phyloP scores from a whole-genome alignment of 2,113 vertebrate genomes.

The Salvelinus sp. region DNA sequence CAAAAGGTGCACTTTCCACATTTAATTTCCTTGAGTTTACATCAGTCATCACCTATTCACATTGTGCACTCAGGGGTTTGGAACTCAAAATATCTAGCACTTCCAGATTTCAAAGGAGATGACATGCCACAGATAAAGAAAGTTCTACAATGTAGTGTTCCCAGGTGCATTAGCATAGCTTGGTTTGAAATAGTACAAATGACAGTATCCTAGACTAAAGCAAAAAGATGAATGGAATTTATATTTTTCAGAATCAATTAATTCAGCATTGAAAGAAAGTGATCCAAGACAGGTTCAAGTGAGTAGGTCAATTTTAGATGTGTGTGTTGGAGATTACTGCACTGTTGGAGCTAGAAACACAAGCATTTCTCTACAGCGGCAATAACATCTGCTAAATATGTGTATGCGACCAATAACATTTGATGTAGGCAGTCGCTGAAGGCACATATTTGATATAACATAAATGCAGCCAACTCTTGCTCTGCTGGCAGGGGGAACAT shows the following conservation, averaged over 20 bases:
- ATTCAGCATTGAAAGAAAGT: not conserved
- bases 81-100: constrained; percentile 44
- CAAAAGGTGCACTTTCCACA: not conserved
- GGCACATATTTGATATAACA: too few relatives aligned
- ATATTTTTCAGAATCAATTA: not conserved
- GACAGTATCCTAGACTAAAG: not conserved
- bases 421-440: not conserved
- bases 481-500: not conserved
- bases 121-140: constrained; percentile 9
- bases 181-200: not conserved
- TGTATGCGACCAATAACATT: too few relatives aligned
- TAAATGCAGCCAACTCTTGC: not conserved
- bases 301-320: not conserved
- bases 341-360: too few relatives aligned
- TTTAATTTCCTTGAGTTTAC: constrained; percentile 13
- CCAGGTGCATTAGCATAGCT: not conserved
- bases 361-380: too few relatives aligned
- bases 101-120: constrained; percentile 45
- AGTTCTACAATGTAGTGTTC: not conserved
- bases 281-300: not conserved
- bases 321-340: too few relatives aligned
- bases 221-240: not conserved
- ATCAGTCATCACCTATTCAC: not conserved
- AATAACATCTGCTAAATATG: too few relatives aligned
- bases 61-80: constrained; percentile 18